Base-by-base conservation (phyloP, 2,888 invertebrate species). In the Macrosoma leucophasiata region DNA sequence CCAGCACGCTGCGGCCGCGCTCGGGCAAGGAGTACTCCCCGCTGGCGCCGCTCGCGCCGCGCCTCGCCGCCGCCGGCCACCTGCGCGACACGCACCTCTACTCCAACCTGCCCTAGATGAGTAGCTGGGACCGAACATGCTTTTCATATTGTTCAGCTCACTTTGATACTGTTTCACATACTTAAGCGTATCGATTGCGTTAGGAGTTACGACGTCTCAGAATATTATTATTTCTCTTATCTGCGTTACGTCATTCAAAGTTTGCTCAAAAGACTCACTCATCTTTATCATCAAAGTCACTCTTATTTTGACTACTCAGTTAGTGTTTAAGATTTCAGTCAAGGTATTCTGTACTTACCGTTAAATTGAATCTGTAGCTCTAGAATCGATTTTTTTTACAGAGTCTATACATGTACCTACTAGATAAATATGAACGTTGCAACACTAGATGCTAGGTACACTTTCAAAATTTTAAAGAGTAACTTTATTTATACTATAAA, bases 21-120 rank as follows among this genome's bases (percentile, higher is more conserved):
- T 94, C 93, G 3, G 94, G 94, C 39, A 91, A 91, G 65, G 94
- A 94, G 74, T 94, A 94, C 75, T 89, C 91, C 58, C 90, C 89
- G 61, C 48, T 68, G 34, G 58, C 54, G 43, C 50, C 68, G 29
- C 40, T 46, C 31, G 48, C 37, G 24, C 55, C 54, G 33, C 60
- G 63, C 6, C 55, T 56, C 15, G 37, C 43, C 21, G 33, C 48
- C 25, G 42, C 46, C 21, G 39, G 45, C 25, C 37, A 29, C 14
- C 14, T 29, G 3, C 28, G 22, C 35, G 3, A 35, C 43, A 33
- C 50, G 12, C 67, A 47, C 15, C 46, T 53, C 29, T 66, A 62
- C 55, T 46, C 64, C 30, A 58, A 64, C 41, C 39, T 65, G 36
- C 67, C 67, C 1, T 66, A 58, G 48, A 9, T 18, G 20, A 12